Conservation (phyloP, 2,888 invertebrate species). For the Steromphala cineraria region DNA sequence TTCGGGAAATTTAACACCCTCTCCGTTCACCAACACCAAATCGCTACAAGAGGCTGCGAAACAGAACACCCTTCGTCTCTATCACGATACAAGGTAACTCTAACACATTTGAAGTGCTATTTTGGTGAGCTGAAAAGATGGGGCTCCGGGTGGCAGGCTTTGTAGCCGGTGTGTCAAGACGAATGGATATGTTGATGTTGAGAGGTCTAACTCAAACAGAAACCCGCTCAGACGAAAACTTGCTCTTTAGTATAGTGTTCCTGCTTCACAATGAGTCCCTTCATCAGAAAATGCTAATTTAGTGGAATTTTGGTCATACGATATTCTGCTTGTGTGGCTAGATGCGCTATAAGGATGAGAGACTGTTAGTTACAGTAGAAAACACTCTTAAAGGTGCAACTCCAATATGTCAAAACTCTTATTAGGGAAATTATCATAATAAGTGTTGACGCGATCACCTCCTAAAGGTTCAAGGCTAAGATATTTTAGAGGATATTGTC, state of each 20-base stretch:
- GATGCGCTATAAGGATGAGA: no score
- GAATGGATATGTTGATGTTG: no score
- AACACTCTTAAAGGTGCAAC: no score
- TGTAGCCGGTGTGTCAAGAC: neutral
- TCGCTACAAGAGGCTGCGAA: neutral
- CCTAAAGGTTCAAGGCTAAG: no score
- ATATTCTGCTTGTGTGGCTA: neutral
- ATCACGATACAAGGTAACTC: neutral
- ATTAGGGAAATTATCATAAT: no score
- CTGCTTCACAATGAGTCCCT: neutral
- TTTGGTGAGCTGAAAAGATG: neutral
- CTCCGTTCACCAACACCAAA: no score
- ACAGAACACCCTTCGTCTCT: neutral
- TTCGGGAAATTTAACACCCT: no score
- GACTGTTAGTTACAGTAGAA: no score
- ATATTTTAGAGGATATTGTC: no score
- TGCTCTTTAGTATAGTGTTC: neutral
- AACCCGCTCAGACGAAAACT: neutral
- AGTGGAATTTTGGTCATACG: neutral
- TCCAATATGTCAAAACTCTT: no score
- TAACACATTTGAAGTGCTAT: neutral
- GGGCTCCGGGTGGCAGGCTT: neutral
- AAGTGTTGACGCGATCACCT: no score
- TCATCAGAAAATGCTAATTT: conserved; percentile 10
- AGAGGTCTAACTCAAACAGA: neutral